Base-by-base conservation (phyloP, 92 coral and sea anemone species). In the Hydrozoanthus gracilis region DNA sequence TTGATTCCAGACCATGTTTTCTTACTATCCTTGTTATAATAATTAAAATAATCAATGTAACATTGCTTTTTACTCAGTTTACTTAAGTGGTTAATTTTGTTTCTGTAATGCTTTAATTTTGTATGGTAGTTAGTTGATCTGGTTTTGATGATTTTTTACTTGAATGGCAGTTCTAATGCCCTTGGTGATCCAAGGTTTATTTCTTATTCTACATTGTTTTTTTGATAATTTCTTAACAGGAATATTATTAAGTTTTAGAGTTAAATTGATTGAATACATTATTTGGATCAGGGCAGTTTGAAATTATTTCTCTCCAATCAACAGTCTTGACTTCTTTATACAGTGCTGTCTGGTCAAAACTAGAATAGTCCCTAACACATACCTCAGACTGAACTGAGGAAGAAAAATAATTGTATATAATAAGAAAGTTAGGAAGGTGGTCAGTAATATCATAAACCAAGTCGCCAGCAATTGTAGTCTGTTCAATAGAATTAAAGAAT, bases 261-360 rank as follows among this genome's bases (percentile, higher is more conserved):
- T 62, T 15, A 62, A 62, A 62, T 15, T 5, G 6, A 62, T 62
- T 62, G 69, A 62, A 62, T 62, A 62, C 4, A 13, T 13, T 62
- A 15, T 62, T 62, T 7, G 69, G 69, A 4, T 62, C 69, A 62
- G 10, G 69, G 69, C 69, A 62, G 69, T 62, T 62, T 62, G 69
- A 9, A 62, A 62, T 15, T 9, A 62, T 62, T 62, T 62, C 69
- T 62, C 69, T 62, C 69, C 17, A 7, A 62, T 62, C 69, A 62
- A 62, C 69, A 62, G 69, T 62, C 69, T 62, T 62, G n/a, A n/a
- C n/a, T n/a, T n/a, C n/a, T n/a, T n/a, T n/a, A n/a, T n/a, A n/a
- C n/a, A n/a, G n/a, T n/a, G 17, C 12, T 7, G 12, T 15, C 69
- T 62, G 69, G 60, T 54, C 60, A 54, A 54, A 54, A 54, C 12